A percentile compares a stretch with the other conserved stretches of the same genome.
Evolutionary conservation across 1,140 invertebrate genomes (phyloP).

Genomic region (Anastrepha ludens): DNA sequence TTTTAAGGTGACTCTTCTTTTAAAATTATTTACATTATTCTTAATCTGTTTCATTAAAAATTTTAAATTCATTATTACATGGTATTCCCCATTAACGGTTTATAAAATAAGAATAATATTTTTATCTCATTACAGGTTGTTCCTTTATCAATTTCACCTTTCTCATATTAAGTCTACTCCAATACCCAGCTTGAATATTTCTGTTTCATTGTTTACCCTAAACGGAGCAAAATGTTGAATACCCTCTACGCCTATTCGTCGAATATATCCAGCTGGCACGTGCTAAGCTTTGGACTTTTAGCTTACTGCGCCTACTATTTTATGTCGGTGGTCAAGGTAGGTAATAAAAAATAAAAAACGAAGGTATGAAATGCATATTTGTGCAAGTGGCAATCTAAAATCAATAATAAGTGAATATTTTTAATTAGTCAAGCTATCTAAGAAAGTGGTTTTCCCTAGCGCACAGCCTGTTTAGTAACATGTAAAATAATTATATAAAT

Average conservation of each 20-base stretch:
- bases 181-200: background rate
- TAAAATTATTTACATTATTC: no score
- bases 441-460: no score
- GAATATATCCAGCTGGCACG: conserved; percentile 67
- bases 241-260: conserved; percentile 67
- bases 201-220: background rate
- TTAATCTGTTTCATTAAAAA: no score
- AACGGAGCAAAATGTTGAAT: conserved; percentile 62
- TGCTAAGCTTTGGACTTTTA: conserved; percentile 64
- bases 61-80: no score
- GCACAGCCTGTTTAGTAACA: no score
- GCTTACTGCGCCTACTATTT: conserved; percentile 72
- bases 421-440: no score
- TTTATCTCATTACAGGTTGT: background rate
- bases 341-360: conserved; percentile 38
- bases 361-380: background rate
- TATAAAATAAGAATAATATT: background rate
- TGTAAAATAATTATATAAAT: no score
- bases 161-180: background rate
- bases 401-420: no score
- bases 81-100: no score
- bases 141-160: background rate
- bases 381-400: no score
- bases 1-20: no score
- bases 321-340: conserved; percentile 72